Evolutionary conservation across 1,140 invertebrate genomes (phyloP).

Genomic region (Battus philenor): DNA sequence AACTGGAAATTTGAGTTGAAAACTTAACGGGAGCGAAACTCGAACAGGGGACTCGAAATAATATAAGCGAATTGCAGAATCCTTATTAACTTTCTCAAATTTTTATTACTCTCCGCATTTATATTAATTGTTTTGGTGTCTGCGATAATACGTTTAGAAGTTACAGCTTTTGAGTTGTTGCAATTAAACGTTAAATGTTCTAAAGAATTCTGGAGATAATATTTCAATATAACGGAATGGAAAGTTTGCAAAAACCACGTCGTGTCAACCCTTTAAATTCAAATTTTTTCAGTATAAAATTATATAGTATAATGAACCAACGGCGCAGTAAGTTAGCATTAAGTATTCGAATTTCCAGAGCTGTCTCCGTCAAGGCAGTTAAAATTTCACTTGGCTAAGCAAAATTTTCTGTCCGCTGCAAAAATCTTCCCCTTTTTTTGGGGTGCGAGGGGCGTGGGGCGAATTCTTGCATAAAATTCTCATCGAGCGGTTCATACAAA

Average conservation of each 20-base stretch:
- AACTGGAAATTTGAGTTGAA: conserved; percentile 53
- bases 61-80: no score
- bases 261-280: conserved; percentile 45
- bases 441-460: conserved; percentile 53
- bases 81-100: conserved; percentile 1
- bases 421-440: conserved; percentile 70
- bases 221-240: no score
- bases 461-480: conserved; percentile 75
- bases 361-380: conserved; percentile 72
- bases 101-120: no score
- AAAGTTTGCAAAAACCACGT: conserved; percentile 18
- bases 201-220: no score
- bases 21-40: conserved; percentile 46
- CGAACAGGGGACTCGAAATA: conserved; percentile 52
- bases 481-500: conserved; percentile 75
- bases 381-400: conserved; percentile 75
- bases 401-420: conserved; percentile 74
- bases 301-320: conserved; percentile 71
- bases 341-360: conserved; percentile 68
- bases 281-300: conserved; percentile 58
- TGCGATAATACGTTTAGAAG: no score
- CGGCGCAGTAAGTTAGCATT: conserved; percentile 73
- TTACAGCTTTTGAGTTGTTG: no score
- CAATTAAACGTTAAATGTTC: no score
- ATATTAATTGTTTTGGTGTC: no score